Conservation (phyloP, 2,888 invertebrate species). For the Empis livida region DNA sequence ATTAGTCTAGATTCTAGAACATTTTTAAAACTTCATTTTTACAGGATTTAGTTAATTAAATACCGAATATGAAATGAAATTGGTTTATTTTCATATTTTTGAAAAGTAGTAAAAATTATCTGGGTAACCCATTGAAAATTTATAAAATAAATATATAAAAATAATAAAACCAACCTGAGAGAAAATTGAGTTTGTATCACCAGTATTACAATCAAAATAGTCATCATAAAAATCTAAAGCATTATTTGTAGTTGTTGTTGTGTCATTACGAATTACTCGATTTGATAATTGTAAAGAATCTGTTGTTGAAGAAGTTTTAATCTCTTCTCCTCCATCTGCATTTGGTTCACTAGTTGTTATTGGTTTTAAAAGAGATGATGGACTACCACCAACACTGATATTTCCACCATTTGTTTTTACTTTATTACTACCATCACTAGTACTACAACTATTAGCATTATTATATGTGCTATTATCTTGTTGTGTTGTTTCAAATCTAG, state of each 20-base stretch:
- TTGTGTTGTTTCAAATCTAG: no score
- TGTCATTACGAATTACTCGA: background rate
- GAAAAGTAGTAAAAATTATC: no score
- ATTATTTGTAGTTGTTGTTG: background rate
- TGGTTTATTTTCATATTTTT: no score
- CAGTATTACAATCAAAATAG: background rate
- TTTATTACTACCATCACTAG: background rate
- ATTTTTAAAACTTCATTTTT: no score
- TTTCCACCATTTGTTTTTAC: background rate
- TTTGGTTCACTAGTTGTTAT: background rate
- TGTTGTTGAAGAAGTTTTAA: background rate
- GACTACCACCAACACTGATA: background rate
- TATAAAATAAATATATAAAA: no score
- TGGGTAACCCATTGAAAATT: no score
- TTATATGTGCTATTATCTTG: no score
- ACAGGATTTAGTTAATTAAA: no score
- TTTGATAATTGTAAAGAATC: background rate
- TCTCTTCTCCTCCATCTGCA: background rate
- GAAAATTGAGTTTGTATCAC: background rate
- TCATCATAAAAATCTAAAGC: background rate
- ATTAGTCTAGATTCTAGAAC: no score
- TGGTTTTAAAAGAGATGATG: background rate
- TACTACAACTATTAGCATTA: no score
- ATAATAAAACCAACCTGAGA: background rate
- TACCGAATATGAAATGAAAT: no score